A percentile compares a stretch with the other conserved stretches of the same genome.
Evolutionary conservation across 2,113 vertebrate species (phyloP).

Genomic region (Centrocercus urophasianus): DNA sequence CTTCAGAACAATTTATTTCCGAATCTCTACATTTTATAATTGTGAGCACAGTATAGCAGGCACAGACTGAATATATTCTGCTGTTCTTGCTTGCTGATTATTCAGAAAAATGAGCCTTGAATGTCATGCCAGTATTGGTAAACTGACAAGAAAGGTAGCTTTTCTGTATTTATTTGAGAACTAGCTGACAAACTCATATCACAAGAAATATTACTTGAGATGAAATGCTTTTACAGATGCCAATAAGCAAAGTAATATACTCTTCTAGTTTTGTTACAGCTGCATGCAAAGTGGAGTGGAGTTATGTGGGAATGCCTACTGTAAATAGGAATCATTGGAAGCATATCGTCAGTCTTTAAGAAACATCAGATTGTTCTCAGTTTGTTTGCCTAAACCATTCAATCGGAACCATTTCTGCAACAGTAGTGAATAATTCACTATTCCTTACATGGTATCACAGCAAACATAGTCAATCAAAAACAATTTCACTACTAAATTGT

Average conservation of each 20-base stretch:
- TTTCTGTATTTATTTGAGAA: constrained; percentile 71
- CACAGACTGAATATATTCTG: constrained; percentile 19
- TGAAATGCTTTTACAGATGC: constrained; percentile 42
- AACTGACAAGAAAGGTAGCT: constrained; percentile 65
- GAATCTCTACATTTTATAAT: constrained; percentile 40
- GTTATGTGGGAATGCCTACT: not conserved
- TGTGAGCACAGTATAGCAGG: not conserved
- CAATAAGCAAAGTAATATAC: constrained; percentile 59
- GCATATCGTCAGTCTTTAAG: not conserved
- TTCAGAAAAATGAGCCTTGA: constrained; percentile 58
- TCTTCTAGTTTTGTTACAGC: not conserved
- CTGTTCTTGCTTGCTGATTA: constrained; percentile 47
- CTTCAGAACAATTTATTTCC: constrained; percentile 15
- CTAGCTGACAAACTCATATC: constrained; percentile 60
- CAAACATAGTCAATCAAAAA: not conserved
- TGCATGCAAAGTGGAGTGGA: not conserved
- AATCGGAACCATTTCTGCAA: not conserved
- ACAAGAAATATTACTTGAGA: constrained; percentile 52
- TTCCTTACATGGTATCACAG: constrained; percentile 8
- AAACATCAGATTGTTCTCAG: not conserved
- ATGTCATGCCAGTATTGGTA: constrained; percentile 24
- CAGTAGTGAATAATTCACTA: not conserved
- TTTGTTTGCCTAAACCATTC: constrained; percentile 1
- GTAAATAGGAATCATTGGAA: not conserved
- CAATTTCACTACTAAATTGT: not conserved